Evolutionary conservation across 2,113 vertebrate genomes (phyloP), one percentile per base, ranked within the genome.

Genomic region (Acrocephalus arundinaceus): DNA sequence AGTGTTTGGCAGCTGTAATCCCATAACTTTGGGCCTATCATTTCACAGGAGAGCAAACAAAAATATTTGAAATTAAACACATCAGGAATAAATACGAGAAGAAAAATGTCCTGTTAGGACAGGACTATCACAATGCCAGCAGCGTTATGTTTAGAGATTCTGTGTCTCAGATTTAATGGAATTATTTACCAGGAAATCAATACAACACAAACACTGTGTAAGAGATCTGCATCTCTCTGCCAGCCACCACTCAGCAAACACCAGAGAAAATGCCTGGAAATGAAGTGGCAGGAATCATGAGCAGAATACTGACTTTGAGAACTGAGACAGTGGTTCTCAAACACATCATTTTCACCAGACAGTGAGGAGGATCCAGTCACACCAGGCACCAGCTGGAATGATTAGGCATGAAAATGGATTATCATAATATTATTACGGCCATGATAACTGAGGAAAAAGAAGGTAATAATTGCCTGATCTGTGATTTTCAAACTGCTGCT

Each of bases 161-260:
- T 7, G 7, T 13, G n/a, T 58, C 43, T 81, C 67, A 67, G 57
- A 81, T 61, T 61, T 48, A 62, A 88, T 31, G 10, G 49, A 61
- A 88, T 85, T 90, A 67, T 89, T 91, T 84, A 66, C 58, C 70
- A 66, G 66, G 80, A 95, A 95, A 91, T 45, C 58, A 55, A 74
- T 67, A 45, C 35, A 84, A 46, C 17, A 30, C 27, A 57, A 88
- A 70, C 35, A 35, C 21, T 63, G 57, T 37, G 20, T 58, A 65
- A 92, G 4, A 73, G 48, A 90, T 93, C 43, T 79, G 63, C 48
- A 65, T 70, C 51, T 55, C 41, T 39, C 55, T 85, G 51, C 43
- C 78, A 85, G 39, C 30, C 48, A 39, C n/a, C 48, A 74, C 39
- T 57, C 58, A 46, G 90, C 51, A 86, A 70, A 31, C 48, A 49